Evolutionary conservation across 2,113 vertebrate species (phyloP).

Genomic region (Saccopteryx bilineata): DNA sequence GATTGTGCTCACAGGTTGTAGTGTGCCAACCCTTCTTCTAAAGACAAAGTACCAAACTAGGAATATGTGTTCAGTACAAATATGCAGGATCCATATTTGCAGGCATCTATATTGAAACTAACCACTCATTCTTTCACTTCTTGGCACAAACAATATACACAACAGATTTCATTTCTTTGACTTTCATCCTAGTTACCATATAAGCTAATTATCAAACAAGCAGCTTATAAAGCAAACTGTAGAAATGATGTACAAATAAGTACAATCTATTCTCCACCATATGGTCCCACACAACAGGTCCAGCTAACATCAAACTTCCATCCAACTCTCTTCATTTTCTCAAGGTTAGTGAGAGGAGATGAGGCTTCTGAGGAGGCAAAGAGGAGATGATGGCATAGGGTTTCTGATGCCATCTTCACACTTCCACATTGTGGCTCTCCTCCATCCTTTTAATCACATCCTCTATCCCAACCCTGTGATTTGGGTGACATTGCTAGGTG

Average conservation of each 20-base stretch:
- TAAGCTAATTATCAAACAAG: background rate
- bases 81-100: background rate
- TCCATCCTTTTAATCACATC: background rate
- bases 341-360: background rate
- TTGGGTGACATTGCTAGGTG: background rate
- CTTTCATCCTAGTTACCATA: background rate
- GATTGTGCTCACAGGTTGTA: background rate
- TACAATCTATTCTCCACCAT: background rate
- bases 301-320: background rate
- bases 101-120: background rate
- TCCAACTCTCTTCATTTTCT: background rate
- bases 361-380: background rate
- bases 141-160: background rate
- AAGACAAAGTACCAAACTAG: background rate
- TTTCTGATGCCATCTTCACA: background rate
- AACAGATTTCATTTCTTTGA: background rate
- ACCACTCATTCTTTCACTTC: background rate
- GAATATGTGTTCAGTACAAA: background rate
- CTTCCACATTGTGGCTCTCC: background rate
- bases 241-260: background rate
- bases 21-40: background rate
- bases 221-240: background rate
- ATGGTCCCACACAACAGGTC: fast-evolving
- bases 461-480: background rate
- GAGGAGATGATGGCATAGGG: background rate